Evolutionary conservation across 2,113 vertebrate species (phyloP).

Genomic region (Cinclus mexicanus): DNA sequence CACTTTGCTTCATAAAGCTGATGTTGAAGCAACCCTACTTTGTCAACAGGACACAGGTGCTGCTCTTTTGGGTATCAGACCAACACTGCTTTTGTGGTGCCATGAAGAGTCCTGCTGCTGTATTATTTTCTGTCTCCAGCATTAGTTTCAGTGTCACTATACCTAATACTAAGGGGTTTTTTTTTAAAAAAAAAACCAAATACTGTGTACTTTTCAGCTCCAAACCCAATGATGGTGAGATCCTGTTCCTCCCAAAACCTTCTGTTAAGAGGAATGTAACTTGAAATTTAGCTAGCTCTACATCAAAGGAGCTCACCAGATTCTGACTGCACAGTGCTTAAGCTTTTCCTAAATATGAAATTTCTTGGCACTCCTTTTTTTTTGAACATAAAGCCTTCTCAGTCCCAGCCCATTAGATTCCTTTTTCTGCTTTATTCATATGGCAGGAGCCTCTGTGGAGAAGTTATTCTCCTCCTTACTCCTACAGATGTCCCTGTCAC

Average conservation of each 20-base stretch:
- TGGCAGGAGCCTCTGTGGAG: background rate
- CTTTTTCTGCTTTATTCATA: background rate
- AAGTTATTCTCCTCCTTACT: background rate
- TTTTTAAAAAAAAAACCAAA: background rate
- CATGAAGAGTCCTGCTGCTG: background rate
- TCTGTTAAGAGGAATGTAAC: background rate
- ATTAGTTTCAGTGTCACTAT: background rate
- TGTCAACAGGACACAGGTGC: background rate
- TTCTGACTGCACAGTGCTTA: background rate
- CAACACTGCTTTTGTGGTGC: background rate
- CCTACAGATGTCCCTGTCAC: conserved; percentile 21
- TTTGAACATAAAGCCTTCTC: background rate
- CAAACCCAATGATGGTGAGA: background rate
- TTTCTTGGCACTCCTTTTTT: conserved; percentile 27
- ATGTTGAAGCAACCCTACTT: background rate
- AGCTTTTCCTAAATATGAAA: background rate
- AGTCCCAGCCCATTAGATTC: background rate
- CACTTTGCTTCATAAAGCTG: background rate
- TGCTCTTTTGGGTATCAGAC: background rate
- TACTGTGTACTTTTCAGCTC: background rate
- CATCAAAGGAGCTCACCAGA: background rate
- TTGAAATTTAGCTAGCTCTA: background rate
- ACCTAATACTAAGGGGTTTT: background rate
- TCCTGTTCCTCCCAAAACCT: background rate
- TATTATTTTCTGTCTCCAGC: background rate